Base-by-base conservation (phyloP, 2,797 vertebrate genomes). In the Lacerta agilis region DNA sequence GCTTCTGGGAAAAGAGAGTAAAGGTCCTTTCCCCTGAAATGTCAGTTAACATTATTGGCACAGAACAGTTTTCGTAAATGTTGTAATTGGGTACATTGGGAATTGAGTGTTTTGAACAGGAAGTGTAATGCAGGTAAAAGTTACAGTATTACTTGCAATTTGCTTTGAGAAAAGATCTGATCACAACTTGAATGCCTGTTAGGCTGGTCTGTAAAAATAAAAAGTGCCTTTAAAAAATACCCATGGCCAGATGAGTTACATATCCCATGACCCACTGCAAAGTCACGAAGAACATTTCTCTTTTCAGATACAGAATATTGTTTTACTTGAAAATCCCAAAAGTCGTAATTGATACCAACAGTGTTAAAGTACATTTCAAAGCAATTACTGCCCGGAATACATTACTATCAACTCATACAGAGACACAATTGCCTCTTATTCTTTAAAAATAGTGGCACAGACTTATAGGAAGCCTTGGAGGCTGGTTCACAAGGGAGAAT, bases 31-130 rank as follows among this genome's bases (percentile, higher is more conserved):
- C 55, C 8, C 66, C 82, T 90, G 41, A 45, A 83, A 2, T 38
- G 83, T 82, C 43, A 58, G 25, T 78, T 73, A 89, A 33, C 17
- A 79, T 66, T 83, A 69, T 67, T 88, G 82, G 85, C 92, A 77
- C 43, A 0, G 2, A 27, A 45, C 45, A 4, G 3, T 38, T 90
- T 92, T 87, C 18, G 85, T 77, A 87, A 90, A 78, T 76, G 87
- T 95, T 91, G 61, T 90, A 79, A 64, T 75, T 61, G 8, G 85
- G 0, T 11, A 73, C 84, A 82, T 25, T 20, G 36, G 79, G 91
- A 90, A 10, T 89, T 89, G 77, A 41, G 87, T 79, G 11, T 86
- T 88, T 75, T 66, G n/a, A 80, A 80, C 41, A 94, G 81, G 64
- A 90, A 55, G 5, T 61, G 0, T 77, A 81, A 38, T 81, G 36